Evolutionary conservation across 2,888 invertebrate species (phyloP).

Genomic region (Rhynchonema sp.): DNA sequence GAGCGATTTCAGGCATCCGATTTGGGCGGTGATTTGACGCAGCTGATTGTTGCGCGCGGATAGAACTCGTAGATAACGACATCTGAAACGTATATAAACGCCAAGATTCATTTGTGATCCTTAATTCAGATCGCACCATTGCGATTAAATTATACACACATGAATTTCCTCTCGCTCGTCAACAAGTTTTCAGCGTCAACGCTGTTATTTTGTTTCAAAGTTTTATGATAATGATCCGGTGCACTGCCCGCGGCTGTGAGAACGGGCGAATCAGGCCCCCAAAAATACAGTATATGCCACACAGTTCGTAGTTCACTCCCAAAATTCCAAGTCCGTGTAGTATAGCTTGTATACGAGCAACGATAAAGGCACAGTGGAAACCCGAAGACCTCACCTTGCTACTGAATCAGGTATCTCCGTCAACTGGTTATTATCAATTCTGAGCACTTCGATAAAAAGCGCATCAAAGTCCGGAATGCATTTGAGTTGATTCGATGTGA

Average conservation of each 20-base stretch:
- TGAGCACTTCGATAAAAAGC: not conserved
- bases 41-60: not conserved
- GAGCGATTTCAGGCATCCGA: not conserved
- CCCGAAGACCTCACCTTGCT: not conserved
- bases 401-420: not conserved
- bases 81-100: not conserved
- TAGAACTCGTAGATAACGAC: not conserved
- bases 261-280: too few species aligned
- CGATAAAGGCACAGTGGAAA: too few species aligned
- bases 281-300: too few species aligned
- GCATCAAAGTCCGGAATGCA: not conserved
- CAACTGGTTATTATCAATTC: not conserved
- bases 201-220: too few species aligned
- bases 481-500: not conserved
- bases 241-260: too few species aligned
- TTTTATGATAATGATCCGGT: too few species aligned
- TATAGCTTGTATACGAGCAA: too few species aligned
- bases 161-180: not conserved
- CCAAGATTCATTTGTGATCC: too few species aligned
- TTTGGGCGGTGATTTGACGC: not conserved
- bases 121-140: too few species aligned
- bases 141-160: not conserved
- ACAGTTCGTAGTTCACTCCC: too few species aligned
- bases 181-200: not conserved
- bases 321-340: too few species aligned